Conservation (phyloP, 2,113 vertebrate genomes). For the Lophotis ruficrista region DNA sequence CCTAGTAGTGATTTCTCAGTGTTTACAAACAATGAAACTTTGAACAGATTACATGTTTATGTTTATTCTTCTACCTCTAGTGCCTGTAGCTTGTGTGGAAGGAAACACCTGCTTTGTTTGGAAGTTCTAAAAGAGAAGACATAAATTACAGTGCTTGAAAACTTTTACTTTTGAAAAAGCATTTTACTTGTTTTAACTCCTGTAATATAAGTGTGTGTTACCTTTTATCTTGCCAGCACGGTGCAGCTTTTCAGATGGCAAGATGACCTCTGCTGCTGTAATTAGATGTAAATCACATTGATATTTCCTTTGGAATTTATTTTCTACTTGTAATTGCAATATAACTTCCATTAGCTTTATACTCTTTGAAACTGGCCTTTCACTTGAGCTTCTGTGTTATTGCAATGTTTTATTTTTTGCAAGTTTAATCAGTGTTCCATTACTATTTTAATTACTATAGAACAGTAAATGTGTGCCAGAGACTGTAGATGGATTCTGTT, state of each 20-base stretch:
- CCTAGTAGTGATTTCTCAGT: neutral
- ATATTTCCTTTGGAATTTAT: constrained; percentile 14
- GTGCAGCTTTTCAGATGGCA: neutral
- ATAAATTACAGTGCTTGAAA: neutral
- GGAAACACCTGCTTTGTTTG: neutral
- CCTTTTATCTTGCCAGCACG: neutral
- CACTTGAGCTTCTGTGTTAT: neutral
- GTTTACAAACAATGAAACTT: constrained; percentile 14
- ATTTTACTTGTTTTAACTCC: neutral
- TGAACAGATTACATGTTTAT: neutral
- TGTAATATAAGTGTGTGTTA: neutral
- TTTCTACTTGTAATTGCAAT: constrained; percentile 9
- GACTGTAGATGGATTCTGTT: neutral
- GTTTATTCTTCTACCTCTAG: neutral
- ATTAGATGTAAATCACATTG: constrained; percentile 17
- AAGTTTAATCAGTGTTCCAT: neutral
- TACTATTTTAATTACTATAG: neutral
- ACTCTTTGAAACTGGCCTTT: neutral
- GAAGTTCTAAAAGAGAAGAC: neutral
- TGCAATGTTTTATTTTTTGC: neutral
- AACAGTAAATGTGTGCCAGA: neutral
- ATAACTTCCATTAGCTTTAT: neutral
- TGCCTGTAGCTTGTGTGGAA: neutral
- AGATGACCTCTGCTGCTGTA: neutral
- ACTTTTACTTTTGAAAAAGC: neutral